A percentile compares a stretch with the other conserved stretches of the same genome.
phyloP scores from a whole-genome alignment of 2,113 vertebrate genomes.

The Xyrauchen texanus region DNA sequence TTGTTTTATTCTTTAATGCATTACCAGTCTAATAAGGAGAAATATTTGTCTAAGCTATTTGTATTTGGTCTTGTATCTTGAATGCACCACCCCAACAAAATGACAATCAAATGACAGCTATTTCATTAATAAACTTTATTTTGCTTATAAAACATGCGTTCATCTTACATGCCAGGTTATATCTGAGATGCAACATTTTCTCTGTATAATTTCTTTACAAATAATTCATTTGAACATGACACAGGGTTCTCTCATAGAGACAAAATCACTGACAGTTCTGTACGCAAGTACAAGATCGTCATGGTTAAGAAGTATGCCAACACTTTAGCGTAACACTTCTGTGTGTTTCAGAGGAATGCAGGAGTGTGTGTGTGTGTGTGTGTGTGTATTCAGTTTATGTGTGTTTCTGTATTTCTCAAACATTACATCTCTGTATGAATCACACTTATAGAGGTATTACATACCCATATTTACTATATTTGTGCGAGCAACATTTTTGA shows the following conservation, averaged over 20 bases:
- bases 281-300: slow-evolving; percentile 70
- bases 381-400: slow-evolving; percentile 10
- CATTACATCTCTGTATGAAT: slow-evolving; percentile 3
- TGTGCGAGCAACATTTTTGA: slow-evolving; percentile 1
- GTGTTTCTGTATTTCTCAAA: background rate
- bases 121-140: slow-evolving; percentile 56
- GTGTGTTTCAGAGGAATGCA: slow-evolving; percentile 23
- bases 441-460: slow-evolving; percentile 18
- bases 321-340: slow-evolving; percentile 50
- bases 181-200: slow-evolving; percentile 57
- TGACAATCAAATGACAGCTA: background rate
- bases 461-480: slow-evolving; percentile 4
- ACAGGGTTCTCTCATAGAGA: slow-evolving; percentile 80
- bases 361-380: slow-evolving; percentile 14
- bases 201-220: slow-evolving; percentile 66
- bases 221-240: slow-evolving; percentile 82
- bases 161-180: slow-evolving; percentile 52
- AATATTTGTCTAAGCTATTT: background rate
- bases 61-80: background rate
- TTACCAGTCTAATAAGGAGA: background rate
- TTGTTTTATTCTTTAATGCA: background rate
- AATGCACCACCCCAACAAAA: background rate
- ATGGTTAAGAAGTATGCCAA: slow-evolving; percentile 46
- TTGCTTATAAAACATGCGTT: slow-evolving; percentile 68
- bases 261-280: slow-evolving; percentile 70